Evolutionary conservation across 23 tunicate species (phyloP).

Genomic region (Ascidia mentula): DNA sequence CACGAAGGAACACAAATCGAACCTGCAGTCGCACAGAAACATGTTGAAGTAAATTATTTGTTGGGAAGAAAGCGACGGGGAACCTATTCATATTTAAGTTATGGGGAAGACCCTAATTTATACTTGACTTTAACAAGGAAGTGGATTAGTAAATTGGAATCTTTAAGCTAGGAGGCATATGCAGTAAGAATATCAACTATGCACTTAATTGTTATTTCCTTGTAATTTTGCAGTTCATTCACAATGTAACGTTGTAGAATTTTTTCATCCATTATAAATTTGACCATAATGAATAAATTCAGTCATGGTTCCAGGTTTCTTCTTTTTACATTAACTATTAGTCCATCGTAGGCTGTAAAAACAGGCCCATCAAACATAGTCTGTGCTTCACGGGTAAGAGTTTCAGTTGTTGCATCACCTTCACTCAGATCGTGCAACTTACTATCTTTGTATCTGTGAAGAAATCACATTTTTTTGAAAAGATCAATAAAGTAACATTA

Average conservation of each 20-base stretch:
- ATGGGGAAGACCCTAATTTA: slow-evolving; percentile 51
- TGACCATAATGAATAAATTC: neutral
- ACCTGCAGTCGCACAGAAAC: slow-evolving; percentile 51
- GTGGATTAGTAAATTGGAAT: slow-evolving; percentile 32
- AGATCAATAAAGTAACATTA: no score
- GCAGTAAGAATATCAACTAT: neutral
- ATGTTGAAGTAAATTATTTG: slow-evolving; percentile 3
- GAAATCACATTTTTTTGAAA: neutral
- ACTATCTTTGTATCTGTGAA: slow-evolving; percentile 52
- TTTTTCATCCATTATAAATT: no score
- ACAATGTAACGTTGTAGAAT: neutral
- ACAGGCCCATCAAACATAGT: slow-evolving; percentile 50
- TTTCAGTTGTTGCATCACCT: slow-evolving; percentile 45
- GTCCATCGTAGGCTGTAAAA: slow-evolving; percentile 79
- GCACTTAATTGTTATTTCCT: neutral
- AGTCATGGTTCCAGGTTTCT: neutral
- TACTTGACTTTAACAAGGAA: slow-evolving; percentile 53
- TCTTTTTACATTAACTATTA: slow-evolving; percentile 62
- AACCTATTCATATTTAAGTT: slow-evolving; percentile 30
- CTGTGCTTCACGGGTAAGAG: slow-evolving; percentile 54
- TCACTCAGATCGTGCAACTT: slow-evolving; percentile 52
- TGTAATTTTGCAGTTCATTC: neutral
- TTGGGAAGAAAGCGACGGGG: slow-evolving; percentile 21
- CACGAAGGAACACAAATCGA: slow-evolving; percentile 98
- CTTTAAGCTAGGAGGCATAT: neutral